Percentiles rank a stretch among this genome's conserved stretches.
phyloP scores from a whole-genome alignment of 2,797 vertebrate species.

The Pangasius sanitwongsei region DNA sequence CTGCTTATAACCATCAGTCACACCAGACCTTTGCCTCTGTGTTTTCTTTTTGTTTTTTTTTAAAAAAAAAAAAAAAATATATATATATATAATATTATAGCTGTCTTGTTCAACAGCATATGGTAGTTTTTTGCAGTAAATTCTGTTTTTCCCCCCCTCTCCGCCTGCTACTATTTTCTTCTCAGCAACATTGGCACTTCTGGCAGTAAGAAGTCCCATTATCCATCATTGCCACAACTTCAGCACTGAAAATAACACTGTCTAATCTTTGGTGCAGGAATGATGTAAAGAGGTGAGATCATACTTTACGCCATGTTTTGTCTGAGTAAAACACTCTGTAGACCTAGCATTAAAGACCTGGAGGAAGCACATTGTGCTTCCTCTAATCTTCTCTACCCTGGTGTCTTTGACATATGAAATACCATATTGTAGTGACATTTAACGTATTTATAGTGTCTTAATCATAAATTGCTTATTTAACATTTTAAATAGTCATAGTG shows the following conservation, averaged over 20 bases:
- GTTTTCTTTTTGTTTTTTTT: neutral
- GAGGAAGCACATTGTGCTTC: neutral
- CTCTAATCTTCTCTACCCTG: neutral
- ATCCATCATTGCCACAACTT: neutral
- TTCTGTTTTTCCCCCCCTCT: neutral
- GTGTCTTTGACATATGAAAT: neutral
- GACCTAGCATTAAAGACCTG: neutral
- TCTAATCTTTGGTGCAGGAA: neutral
- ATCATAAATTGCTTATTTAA: neutral
- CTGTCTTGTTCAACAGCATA: neutral
- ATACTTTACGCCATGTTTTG: neutral
- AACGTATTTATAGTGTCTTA: neutral
- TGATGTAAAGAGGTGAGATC: neutral
- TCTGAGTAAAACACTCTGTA: neutral
- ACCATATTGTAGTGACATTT: neutral
- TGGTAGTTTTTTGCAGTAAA: neutral
- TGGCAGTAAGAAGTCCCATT: neutral
- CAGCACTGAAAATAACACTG: neutral
- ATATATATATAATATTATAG: no score
- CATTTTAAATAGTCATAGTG: no score
- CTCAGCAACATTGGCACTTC: neutral
- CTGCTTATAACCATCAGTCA: neutral
- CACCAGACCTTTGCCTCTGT: neutral
- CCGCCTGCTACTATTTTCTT: neutral
- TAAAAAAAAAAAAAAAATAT: no score